Percentiles rank a stretch among this genome's conserved stretches.
These are phyloP conservation scores for Phylloscopus collybita DNA, from an alignment of 2,797 vertebrate species.

Conservation along the genomic window DNA sequence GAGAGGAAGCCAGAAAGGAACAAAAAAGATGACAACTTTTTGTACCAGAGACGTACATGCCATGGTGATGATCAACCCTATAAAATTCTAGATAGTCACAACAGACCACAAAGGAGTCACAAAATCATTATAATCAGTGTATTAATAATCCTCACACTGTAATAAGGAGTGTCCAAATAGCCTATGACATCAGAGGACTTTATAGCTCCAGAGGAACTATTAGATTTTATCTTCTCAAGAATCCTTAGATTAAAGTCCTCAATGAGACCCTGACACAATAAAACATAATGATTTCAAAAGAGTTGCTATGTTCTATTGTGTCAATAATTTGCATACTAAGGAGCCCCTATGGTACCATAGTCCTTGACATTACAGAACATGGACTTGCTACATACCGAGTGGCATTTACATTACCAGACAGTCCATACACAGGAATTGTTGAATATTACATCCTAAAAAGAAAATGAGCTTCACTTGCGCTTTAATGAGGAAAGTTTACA, in stretches of 20 bases:
- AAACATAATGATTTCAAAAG: conserved; percentile 71
- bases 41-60: neutral
- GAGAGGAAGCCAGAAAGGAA: neutral
- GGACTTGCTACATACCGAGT: neutral
- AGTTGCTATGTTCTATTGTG: conserved; percentile 68
- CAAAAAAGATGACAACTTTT: neutral
- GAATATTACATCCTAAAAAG: neutral
- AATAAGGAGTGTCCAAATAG: conserved; percentile 75
- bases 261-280: conserved; percentile 73
- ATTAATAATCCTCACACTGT: conserved; percentile 52
- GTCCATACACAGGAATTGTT: neutral
- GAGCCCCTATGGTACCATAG: conserved; percentile 44
- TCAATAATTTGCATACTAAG: conserved; percentile 74
- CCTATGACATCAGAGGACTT: conserved; percentile 73
- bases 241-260: conserved; percentile 75
- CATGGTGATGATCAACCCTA: neutral
- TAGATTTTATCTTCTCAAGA: conserved; percentile 75
- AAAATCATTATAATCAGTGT: conserved; percentile 36
- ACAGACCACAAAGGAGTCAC: conserved; percentile 39
- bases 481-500: conserved; percentile 1
- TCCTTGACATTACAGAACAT: conserved; percentile 27
- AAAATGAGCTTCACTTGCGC: neutral
- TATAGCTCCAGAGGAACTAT: conserved; percentile 70
- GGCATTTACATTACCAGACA: neutral
- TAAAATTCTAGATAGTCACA: conserved; percentile 25